Percentiles rank a stretch among this genome's conserved stretches.
These are phyloP conservation scores for Sternarchorhynchus goeldii DNA, from an alignment of 2,797 vertebrate genomes.

Conservation along the genomic window DNA sequence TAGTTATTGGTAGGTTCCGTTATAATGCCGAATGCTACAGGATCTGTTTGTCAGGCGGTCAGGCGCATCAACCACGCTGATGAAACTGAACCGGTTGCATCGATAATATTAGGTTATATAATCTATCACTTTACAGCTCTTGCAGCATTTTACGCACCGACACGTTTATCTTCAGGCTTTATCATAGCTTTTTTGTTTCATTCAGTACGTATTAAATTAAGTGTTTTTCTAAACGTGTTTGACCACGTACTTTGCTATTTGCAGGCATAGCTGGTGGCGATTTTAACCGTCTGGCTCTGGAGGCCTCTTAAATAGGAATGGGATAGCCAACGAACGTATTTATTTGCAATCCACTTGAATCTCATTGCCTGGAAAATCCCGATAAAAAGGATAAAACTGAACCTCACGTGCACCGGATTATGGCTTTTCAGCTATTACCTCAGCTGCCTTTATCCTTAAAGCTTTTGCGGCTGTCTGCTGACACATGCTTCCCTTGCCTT, in stretches of 20 bases:
- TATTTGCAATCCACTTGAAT: not conserved
- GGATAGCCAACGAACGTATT: not conserved
- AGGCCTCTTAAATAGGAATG: not conserved
- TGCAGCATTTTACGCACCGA: not conserved
- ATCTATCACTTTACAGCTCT: not conserved
- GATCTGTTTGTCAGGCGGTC: not conserved
- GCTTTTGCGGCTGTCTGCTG: slow-evolving; percentile 59
- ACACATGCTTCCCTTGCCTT: slow-evolving; percentile 67
- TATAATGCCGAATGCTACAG: not conserved
- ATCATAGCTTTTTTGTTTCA: no score
- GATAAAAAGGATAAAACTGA: not conserved
- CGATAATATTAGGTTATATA: not conserved
- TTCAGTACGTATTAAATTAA: no score
- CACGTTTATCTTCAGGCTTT: no score
- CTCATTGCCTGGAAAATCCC: not conserved
- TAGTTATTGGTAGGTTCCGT: not conserved
- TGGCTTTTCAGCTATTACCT: slow-evolving; percentile 12
- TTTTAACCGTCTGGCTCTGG: not conserved
- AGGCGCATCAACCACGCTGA: not conserved
- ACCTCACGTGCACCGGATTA: slow-evolving; percentile 19
- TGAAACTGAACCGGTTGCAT: not conserved
- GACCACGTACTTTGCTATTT: slow-evolving; percentile 29
- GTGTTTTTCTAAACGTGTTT: not conserved
- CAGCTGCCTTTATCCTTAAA: slow-evolving; percentile 8
- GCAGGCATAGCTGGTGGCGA: slow-evolving; percentile 1